Evolutionary conservation across 2,888 invertebrate genomes (phyloP).

Genomic region (Pollenia griseotomentosa): DNA sequence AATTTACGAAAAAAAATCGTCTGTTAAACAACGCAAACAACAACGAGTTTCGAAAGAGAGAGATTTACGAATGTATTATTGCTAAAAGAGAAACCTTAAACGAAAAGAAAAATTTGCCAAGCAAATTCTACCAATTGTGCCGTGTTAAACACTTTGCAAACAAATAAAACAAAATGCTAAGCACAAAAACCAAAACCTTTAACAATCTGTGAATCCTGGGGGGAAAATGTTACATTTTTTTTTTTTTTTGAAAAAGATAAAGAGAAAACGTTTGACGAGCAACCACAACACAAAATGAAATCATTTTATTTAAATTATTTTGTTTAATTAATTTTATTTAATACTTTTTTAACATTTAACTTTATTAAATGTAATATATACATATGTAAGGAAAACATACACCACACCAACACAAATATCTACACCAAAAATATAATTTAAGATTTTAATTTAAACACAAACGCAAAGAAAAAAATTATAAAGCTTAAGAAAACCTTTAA

Average conservation of each 20-base stretch:
- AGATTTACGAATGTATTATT: constrained; percentile 43
- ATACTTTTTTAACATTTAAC: constrained; percentile 53
- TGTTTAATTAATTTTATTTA: constrained; percentile 54
- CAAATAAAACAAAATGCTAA: constrained; percentile 57
- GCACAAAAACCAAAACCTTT: constrained; percentile 61
- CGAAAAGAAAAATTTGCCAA: constrained; percentile 69
- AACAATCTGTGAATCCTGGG: constrained; percentile 70
- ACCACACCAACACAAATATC: constrained; percentile 82
- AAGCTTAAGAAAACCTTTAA: constrained; percentile 3
- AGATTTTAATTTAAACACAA: constrained; percentile 71
- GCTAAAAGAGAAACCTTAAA: constrained; percentile 31
- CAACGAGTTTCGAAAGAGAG: constrained; percentile 44
- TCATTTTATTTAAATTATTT: constrained; percentile 48
- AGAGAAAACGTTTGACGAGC: constrained; percentile 38
- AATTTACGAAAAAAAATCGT: background rate
- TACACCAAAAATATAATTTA: constrained; percentile 82
- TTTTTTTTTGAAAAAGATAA: constrained; percentile 46
- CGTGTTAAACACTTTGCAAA: constrained; percentile 81
- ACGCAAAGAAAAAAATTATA: constrained; percentile 28
- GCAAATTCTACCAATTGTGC: constrained; percentile 80
- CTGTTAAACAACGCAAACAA: constrained; percentile 23
- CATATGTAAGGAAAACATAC: constrained; percentile 50
- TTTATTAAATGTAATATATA: constrained; percentile 61
- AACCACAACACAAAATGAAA: constrained; percentile 41
- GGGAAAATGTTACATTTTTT: constrained; percentile 46